Evolutionary conservation across 1,140 invertebrate species (phyloP).

Genomic region (Metopolophium dirhodum): DNA sequence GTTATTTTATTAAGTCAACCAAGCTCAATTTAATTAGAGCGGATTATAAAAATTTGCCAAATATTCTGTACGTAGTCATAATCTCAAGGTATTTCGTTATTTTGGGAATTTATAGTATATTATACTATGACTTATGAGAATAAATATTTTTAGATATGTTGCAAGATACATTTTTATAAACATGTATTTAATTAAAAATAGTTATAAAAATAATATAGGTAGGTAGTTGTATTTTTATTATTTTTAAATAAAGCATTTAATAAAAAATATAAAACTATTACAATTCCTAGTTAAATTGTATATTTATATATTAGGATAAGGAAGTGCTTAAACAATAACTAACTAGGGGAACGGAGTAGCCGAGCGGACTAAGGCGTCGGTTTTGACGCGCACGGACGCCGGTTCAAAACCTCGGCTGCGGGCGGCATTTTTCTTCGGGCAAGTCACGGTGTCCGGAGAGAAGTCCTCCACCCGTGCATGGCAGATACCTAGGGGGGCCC

Average conservation of each 20-base stretch:
- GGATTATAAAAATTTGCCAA: background rate
- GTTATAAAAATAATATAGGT: background rate
- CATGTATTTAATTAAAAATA: background rate
- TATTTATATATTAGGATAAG: background rate
- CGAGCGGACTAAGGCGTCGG: no score
- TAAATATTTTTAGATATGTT: background rate
- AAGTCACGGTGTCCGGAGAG: no score
- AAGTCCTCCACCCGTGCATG: no score
- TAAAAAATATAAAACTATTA: background rate
- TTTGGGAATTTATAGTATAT: background rate
- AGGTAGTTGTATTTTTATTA: background rate
- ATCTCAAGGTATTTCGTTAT: constrained; percentile 23
- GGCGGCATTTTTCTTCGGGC: no score
- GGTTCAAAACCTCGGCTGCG: no score
- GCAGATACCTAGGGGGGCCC: no score
- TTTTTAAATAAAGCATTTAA: background rate
- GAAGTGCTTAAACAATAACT: background rate
- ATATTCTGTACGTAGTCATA: background rate
- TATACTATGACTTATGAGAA: background rate
- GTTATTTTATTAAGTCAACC: background rate
- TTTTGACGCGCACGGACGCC: no score
- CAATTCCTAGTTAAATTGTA: background rate
- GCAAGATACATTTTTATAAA: background rate
- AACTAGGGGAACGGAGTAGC: no score
- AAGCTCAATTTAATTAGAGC: background rate